Base-by-base conservation (phyloP, 2,113 vertebrate genomes). In the Larimichthys polyactis region DNA sequence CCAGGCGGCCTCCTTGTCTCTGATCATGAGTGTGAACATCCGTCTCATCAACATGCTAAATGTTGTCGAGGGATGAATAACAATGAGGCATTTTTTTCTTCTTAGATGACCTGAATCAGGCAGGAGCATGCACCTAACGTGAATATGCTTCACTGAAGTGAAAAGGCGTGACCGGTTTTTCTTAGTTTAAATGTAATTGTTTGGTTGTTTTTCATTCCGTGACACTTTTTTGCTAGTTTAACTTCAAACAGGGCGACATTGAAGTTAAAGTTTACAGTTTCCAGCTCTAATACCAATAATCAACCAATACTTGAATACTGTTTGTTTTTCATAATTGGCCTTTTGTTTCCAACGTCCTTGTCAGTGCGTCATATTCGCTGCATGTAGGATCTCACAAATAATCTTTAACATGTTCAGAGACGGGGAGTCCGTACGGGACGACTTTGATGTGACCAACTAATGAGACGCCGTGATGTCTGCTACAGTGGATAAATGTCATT, bases 381-480 rank as follows among this genome's bases (percentile, higher is more conserved):
- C 52, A 43, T 27, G 10, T 71, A 17, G 20, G 5, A 72, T 72
- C 22, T 24, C 15, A 60, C 20, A 49, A 40, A 36, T n/a, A 4
- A 27, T 15, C 6, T 40, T 77, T 6, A 36, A 4, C 11, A 0
- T 14, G 52, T 70, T 89, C 65, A 79, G 89, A 77, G 76, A 81
- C 72, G 16, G 79, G 80, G 75, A 84, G 55, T 67, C 65, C 57
- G 74, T 48, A 4, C 51, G 54, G 72, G 78, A 14, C 84, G 15
- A 67, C 71, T 59, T 24, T 70, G 36, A 79, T 10, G 83, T 84
- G 91, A 93, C 91, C 91, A 93, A 93, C 79, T 68, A 29, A 68
- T 52, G 81, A 92, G 75, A 90, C 66, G n/a, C 68, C 55, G 83
- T 86, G 81, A 87, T 83, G 78, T 91, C 55, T 72, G 63, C 79